These are phyloP conservation scores for Mastigias papua DNA, from an alignment of 30 jellyfish, hydroid and myxozoan species.

Conservation along the genomic window DNA sequence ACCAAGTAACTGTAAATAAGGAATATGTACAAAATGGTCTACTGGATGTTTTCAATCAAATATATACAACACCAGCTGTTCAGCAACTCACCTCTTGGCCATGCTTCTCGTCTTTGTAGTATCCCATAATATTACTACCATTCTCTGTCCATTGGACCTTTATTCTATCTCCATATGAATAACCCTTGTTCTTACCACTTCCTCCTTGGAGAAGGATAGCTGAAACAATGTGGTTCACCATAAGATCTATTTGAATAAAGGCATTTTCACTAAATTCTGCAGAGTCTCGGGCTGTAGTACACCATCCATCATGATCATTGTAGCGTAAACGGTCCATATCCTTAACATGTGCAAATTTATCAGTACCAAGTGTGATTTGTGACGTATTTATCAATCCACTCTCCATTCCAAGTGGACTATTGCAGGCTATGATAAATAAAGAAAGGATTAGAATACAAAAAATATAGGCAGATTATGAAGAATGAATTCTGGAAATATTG, in stretches of 20 bases:
- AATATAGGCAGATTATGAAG: too few relatives aligned
- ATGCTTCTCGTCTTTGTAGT: slow-evolving; percentile 1
- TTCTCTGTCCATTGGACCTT: slow-evolving; percentile 23
- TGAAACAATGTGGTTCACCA: neutral
- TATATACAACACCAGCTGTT: too few relatives aligned
- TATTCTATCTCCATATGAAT: slow-evolving; percentile 26
- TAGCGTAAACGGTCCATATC: neutral
- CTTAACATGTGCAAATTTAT: neutral
- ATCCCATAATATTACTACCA: neutral
- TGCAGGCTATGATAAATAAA: slow-evolving; percentile 38
- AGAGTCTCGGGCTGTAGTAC: neutral
- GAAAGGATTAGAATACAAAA: neutral
- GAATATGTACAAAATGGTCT: too few relatives aligned
- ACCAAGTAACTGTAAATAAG: too few relatives aligned
- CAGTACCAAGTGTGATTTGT: slow-evolving; percentile 39
- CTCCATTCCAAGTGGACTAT: slow-evolving; percentile 77
- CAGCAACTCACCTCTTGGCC: slow-evolving; percentile 27
- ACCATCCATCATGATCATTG: slow-evolving; percentile 21
- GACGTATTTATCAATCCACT: slow-evolving; percentile 45
- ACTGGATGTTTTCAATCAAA: too few relatives aligned
- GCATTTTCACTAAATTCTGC: neutral
- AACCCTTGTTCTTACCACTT: neutral
- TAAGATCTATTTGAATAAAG: slow-evolving; percentile 12
- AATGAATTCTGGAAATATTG: too few relatives aligned
- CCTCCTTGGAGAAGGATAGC: slow-evolving; percentile 22